Conservation (phyloP, 2,888 invertebrate genomes). For the Lacanobia wlatinum region DNA sequence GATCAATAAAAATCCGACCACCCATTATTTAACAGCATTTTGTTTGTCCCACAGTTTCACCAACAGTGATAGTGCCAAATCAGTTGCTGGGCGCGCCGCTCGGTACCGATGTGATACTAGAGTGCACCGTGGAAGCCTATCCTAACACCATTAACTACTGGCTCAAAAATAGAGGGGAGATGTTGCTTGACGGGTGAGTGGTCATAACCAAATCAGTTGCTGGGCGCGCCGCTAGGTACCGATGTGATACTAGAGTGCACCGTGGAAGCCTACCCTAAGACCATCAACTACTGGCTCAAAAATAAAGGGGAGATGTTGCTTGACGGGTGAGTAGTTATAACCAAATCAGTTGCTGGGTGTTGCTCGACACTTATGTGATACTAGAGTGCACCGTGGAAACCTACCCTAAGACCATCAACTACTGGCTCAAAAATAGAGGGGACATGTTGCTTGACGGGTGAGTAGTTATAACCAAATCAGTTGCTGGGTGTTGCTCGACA, state of each 20-base stretch:
- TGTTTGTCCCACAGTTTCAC: slow-evolving; percentile 92
- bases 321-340: slow-evolving; percentile 92
- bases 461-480: slow-evolving; percentile 87
- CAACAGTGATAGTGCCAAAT: slow-evolving; percentile 96
- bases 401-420: slow-evolving; percentile 93
- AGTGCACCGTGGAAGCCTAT: slow-evolving; percentile 96
- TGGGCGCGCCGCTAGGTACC: slow-evolving; percentile 89
- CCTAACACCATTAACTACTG: slow-evolving; percentile 94
- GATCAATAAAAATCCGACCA: too few relatives aligned
- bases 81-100: slow-evolving; percentile 96
- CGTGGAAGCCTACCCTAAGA: slow-evolving; percentile 95
- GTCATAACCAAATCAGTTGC: slow-evolving; percentile 89
- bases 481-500: slow-evolving; percentile 93
- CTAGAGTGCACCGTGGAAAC: slow-evolving; percentile 97
- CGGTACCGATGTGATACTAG: slow-evolving; percentile 95
- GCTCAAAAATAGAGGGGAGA: slow-evolving; percentile 94
- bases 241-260: slow-evolving; percentile 95
- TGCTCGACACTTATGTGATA: slow-evolving; percentile 94
- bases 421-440: slow-evolving; percentile 94
- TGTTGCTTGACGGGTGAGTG: slow-evolving; percentile 94
- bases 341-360: slow-evolving; percentile 94
- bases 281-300: slow-evolving; percentile 94
- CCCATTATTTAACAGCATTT: too few relatives aligned
- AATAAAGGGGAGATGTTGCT: slow-evolving; percentile 95
- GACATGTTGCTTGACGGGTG: slow-evolving; percentile 96